Evolutionary conservation across 2,888 invertebrate species (phyloP).

Genomic region (Aplocera efformata): DNA sequence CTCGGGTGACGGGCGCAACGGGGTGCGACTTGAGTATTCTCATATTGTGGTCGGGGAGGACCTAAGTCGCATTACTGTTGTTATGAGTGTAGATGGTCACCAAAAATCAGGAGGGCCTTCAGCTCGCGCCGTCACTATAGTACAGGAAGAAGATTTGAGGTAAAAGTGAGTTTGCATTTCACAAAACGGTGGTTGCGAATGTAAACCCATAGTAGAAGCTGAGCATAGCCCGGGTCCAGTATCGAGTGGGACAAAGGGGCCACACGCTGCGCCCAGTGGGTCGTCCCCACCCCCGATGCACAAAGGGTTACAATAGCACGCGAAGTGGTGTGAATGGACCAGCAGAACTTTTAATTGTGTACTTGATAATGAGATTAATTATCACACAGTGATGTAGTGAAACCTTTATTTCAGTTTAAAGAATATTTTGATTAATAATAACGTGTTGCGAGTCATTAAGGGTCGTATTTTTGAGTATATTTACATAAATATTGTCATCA

Average conservation of each 20-base stretch:
- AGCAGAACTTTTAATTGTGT: conserved; percentile 10
- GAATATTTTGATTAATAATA: background rate
- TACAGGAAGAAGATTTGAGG: too few relatives aligned
- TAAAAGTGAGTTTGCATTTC: background rate
- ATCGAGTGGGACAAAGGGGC: conserved; percentile 29
- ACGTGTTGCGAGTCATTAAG: too few relatives aligned
- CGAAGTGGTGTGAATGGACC: conserved; percentile 17
- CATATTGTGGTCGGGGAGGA: too few relatives aligned
- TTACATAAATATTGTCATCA: too few relatives aligned
- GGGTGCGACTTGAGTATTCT: too few relatives aligned
- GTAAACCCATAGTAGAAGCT: conserved; percentile 3
- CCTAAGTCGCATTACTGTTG: too few relatives aligned
- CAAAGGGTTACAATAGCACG: conserved; percentile 33
- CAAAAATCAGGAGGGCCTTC: too few relatives aligned
- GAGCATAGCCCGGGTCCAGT: conserved; percentile 16
- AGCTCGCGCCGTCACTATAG: too few relatives aligned
- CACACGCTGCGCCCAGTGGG: conserved; percentile 56
- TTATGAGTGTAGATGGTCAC: too few relatives aligned
- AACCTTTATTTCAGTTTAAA: conserved; percentile 2
- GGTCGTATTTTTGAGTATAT: too few relatives aligned
- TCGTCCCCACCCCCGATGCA: conserved; percentile 43
- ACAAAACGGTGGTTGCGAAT: background rate
- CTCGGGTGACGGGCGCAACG: too few relatives aligned
- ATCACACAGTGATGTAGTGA: conserved; percentile 12
- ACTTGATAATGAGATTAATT: conserved; percentile 13